Percentiles rank a stretch among this genome's conserved stretches.
Conservation (phyloP, 2,113 vertebrate species). For the Nesogale talazaci region DNA sequence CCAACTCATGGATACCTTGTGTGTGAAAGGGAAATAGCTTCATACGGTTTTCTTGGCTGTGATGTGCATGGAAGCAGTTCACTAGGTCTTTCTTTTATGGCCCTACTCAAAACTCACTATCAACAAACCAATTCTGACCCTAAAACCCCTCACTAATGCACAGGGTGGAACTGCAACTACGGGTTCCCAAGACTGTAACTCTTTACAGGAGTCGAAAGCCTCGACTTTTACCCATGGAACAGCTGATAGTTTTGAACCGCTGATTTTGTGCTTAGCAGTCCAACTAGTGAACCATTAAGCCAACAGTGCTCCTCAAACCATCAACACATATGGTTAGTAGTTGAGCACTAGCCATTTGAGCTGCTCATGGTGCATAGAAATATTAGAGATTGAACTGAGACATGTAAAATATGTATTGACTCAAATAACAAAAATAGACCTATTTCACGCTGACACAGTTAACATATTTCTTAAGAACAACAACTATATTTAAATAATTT, state of each 20-base stretch:
- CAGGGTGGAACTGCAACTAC: too few relatives aligned
- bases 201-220: too few relatives aligned
- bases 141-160: too few relatives aligned
- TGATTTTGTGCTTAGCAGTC: not conserved
- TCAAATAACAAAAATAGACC: too few relatives aligned
- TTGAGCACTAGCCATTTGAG: not conserved
- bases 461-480: not conserved
- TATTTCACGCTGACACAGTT: not conserved
- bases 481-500: not conserved
- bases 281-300: not conserved
- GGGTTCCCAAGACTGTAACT: too few relatives aligned
- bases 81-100: not conserved
- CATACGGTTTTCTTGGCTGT: not conserved
- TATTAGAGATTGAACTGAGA: slow-evolving; percentile 28
- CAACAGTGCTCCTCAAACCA: not conserved
- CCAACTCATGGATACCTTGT: not conserved
- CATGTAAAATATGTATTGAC: not conserved
- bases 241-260: not conserved
- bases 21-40: not conserved
- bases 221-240: too few relatives aligned
- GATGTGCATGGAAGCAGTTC: not conserved
- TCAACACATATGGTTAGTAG: too few relatives aligned
- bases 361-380: not conserved
- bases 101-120: too few relatives aligned
- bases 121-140: too few relatives aligned